Evolutionary conservation across 2,888 invertebrate species (phyloP).

Genomic region (Acronicta alni): DNA sequence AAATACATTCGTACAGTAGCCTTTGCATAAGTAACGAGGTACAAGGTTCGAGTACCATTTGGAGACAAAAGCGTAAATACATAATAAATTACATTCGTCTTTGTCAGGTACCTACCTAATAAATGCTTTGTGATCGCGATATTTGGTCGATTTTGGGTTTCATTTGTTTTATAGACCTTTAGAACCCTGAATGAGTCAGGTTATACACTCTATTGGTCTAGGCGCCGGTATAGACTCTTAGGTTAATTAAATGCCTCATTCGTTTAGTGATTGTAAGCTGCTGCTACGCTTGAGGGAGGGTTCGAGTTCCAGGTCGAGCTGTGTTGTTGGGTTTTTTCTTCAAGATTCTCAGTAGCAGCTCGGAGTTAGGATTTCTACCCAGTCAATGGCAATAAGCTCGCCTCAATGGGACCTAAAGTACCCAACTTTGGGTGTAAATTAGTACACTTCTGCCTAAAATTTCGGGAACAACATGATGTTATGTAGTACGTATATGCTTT

Average conservation of each 20-base stretch:
- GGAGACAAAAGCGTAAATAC: constrained; percentile 33
- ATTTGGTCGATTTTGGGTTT: constrained; percentile 19
- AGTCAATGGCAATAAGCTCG: too few relatives aligned
- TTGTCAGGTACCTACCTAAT: constrained; percentile 11
- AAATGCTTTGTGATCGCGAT: constrained; percentile 16
- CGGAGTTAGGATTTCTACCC: too few relatives aligned
- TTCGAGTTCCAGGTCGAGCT: too few relatives aligned
- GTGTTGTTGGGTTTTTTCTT: too few relatives aligned
- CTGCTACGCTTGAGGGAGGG: too few relatives aligned
- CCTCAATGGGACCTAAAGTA: too few relatives aligned
- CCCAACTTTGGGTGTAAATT: too few relatives aligned
- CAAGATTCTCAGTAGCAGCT: too few relatives aligned
- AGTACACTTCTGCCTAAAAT: too few relatives aligned
- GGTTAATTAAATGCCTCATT: neutral
- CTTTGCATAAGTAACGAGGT: constrained; percentile 40
- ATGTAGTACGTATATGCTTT: too few relatives aligned
- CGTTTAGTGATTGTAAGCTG: too few relatives aligned
- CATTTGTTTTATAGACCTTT: constrained; percentile 4
- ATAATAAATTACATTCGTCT: constrained; percentile 37
- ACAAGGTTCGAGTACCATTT: constrained; percentile 24
- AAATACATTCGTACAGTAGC: constrained; percentile 34
- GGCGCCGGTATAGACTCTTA: neutral
- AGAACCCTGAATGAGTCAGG: neutral
- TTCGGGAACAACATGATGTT: too few relatives aligned
- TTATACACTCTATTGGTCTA: neutral